Percentiles rank a stretch among this genome's conserved stretches.
phyloP scores from a whole-genome alignment of 2,888 invertebrate genomes.

The Terebella lapidaria region DNA sequence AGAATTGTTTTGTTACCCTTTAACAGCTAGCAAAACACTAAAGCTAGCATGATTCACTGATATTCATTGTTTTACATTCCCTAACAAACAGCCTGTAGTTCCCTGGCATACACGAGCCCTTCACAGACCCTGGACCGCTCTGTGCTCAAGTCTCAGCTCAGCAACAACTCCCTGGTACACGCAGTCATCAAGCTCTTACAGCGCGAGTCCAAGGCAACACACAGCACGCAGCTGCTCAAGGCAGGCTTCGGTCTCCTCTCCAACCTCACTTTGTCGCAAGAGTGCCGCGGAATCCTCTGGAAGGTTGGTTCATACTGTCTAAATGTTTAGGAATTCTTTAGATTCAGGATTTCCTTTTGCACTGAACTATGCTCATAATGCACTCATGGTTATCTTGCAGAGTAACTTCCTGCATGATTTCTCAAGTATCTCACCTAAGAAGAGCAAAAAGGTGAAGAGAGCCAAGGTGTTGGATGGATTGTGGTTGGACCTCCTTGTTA shows the following conservation, averaged over 20 bases:
- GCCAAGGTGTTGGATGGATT: constrained; percentile 43
- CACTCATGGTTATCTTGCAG: constrained; percentile 25
- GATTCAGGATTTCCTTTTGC: not conserved
- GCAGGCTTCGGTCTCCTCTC: constrained; percentile 36
- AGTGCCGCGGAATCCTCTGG: constrained; percentile 46
- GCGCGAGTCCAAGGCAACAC: constrained; percentile 8
- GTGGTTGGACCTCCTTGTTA: constrained; percentile 43
- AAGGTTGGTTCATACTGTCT: no score
- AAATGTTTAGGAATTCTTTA: no score
- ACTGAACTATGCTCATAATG: not conserved
- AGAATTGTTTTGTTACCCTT: no score
- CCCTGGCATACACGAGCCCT: constrained; percentile 21
- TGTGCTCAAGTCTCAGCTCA: constrained; percentile 22
- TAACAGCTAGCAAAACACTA: no score
- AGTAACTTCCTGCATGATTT: constrained; percentile 45
- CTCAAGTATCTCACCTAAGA: constrained; percentile 35
- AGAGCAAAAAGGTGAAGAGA: constrained; percentile 28
- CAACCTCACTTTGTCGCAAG: constrained; percentile 38
- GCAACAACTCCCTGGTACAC: constrained; percentile 43
- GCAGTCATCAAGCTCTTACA: constrained; percentile 36
- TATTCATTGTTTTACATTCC: no score
- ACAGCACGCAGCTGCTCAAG: constrained; percentile 20
- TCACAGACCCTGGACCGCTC: constrained; percentile 5
- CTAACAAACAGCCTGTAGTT: constrained; percentile 24
- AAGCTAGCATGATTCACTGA: no score